Evolutionary conservation across 2,113 vertebrate genomes (phyloP).

Genomic region (Anolis carolinensis): DNA sequence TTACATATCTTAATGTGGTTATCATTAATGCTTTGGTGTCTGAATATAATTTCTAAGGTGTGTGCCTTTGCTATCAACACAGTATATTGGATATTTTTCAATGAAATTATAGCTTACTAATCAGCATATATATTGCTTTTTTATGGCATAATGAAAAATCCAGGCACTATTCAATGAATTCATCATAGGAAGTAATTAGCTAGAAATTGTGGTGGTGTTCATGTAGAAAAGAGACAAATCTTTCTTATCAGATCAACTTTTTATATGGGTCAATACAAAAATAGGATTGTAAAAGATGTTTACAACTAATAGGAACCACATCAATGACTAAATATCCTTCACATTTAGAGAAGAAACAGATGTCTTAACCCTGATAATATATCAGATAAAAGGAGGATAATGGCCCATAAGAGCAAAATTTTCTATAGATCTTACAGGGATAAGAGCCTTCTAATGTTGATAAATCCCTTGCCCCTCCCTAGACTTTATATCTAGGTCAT

Average conservation of each 20-base stretch:
- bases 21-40: constrained; percentile 40
- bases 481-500: background rate
- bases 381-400: background rate
- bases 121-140: constrained; percentile 43
- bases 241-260: background rate
- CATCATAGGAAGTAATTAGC: constrained; percentile 61
- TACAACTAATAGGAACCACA: background rate
- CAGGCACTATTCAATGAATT: constrained; percentile 37
- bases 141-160: constrained; percentile 50
- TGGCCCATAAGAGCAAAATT: constrained; percentile 1
- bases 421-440: background rate
- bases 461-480: background rate
- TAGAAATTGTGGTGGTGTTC: constrained; percentile 44
- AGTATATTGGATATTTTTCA: constrained; percentile 51
- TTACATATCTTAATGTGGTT: constrained; percentile 11
- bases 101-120: constrained; percentile 58
- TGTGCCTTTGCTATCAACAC: constrained; percentile 18
- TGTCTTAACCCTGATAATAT: background rate
- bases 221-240: constrained; percentile 47
- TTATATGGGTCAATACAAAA: background rate
- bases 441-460: background rate
- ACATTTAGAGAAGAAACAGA: background rate
- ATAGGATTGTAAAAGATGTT: background rate
- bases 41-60: constrained; percentile 33
- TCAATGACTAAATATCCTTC: constrained; percentile 44